Evolutionary conservation across 2,888 invertebrate species (phyloP), one percentile per base, ranked within the genome.

Genomic region (Epsilonema sp.): DNA sequence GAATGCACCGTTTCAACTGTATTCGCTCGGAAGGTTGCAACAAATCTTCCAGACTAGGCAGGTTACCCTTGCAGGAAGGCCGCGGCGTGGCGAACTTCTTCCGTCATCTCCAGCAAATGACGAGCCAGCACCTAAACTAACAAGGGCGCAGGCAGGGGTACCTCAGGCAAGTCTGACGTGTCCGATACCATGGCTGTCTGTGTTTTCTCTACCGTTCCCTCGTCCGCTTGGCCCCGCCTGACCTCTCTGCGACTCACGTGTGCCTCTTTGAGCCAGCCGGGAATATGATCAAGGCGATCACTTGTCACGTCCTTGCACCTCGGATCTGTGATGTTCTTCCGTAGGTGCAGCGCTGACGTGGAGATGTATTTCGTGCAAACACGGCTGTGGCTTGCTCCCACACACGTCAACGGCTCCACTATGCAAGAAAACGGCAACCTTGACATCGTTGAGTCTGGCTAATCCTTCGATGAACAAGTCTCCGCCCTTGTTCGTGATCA

Each of bases 401-500:
- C n/a, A n/a, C n/a, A n/a, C n/a, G n/a, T n/a, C n/a, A n/a, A n/a
- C n/a, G n/a, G n/a, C n/a, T n/a, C n/a, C n/a, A n/a, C 3, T 8
- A 20, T n/a, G n/a, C n/a, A n/a, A n/a, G n/a, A n/a, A 51, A 39
- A 46, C 51, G 21, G 26, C 55, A 81, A 76, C 90, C 87, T 46
- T 99, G 71, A 63, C 83, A 65, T 92, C 85, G 68, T 97, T 99
- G 5, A 99, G 73, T 55, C 94, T 74, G 0, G 97, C 89, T 53
- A 97, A 67, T 0, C 90, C 78, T 66, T 99, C 97, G 47, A 97
- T 92, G 67, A 97, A 99, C 55, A 99, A 80, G 64, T 97, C 97
- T 0, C 90, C 94, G 2, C 97, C 97, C 67, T 97, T 97, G 66
- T 99, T 97, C 3, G 84, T 82, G 65, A 85, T 99, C 97, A 66